These are phyloP conservation scores for Falco peregrinus DNA, from an alignment of 2,797 vertebrate genomes.

Conservation along the genomic window DNA sequence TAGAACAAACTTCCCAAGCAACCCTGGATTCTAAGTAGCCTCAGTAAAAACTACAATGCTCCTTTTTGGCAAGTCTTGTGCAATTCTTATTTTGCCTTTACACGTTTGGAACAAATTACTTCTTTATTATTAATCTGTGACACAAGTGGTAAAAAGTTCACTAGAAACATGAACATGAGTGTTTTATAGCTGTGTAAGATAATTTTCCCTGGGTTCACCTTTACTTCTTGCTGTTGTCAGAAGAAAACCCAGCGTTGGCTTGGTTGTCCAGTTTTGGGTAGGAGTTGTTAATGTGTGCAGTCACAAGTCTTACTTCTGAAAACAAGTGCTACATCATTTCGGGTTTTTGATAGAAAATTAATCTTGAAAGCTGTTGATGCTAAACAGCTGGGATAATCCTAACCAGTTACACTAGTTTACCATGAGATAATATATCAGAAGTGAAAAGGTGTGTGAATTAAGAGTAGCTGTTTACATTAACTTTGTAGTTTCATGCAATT, in stretches of 20 bases:
- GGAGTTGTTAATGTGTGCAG: background rate
- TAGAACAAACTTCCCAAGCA: background rate
- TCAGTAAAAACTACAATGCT: background rate
- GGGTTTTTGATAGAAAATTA: background rate
- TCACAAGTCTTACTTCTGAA: background rate
- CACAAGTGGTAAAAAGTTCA: background rate
- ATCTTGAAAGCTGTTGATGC: background rate
- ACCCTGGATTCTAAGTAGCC: background rate
- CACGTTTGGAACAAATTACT: background rate
- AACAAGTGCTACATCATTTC: background rate
- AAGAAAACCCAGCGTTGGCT: background rate
- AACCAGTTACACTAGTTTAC: background rate
- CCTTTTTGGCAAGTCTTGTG: background rate
- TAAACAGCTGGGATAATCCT: background rate
- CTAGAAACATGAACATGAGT: background rate
- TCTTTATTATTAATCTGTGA: background rate
- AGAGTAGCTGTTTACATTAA: background rate
- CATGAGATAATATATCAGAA: background rate
- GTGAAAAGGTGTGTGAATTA: background rate
- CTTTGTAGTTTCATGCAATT: background rate
- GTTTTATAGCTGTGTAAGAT: background rate
- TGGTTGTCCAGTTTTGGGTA: background rate
- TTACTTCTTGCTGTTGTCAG: background rate
- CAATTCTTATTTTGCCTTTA: background rate
- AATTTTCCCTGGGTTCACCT: background rate